phyloP scores from a whole-genome alignment of 2,113 vertebrate genomes.

The Heterotilapia buettikoferi region DNA sequence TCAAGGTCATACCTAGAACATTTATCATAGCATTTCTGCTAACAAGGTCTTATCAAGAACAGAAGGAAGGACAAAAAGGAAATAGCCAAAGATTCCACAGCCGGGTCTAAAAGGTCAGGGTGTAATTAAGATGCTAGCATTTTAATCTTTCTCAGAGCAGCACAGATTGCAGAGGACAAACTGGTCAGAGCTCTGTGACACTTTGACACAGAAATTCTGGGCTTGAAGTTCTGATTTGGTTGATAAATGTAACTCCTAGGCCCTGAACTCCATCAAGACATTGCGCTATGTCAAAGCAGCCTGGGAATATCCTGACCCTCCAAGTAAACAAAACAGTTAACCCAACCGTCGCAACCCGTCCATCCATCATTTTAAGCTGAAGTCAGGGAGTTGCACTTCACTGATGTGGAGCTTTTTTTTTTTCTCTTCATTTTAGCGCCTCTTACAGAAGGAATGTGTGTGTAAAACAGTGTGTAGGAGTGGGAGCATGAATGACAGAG shows the following conservation, averaged over 20 bases:
- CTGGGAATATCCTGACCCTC: constrained; percentile 60
- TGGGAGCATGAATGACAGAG: constrained; percentile 6
- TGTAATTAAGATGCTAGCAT: not conserved
- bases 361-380: constrained; percentile 47
- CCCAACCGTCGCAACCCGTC: constrained; percentile 2
- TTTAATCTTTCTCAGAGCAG: not conserved
- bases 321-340: constrained; percentile 42
- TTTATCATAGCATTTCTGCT: not conserved
- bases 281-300: constrained; percentile 32
- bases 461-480: not conserved
- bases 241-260: constrained; percentile 41
- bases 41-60: not conserved
- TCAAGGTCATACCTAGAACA: not conserved
- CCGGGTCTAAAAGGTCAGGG: not conserved
- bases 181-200: not conserved
- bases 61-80: not conserved
- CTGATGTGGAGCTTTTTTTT: not conserved
- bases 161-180: not conserved
- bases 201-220: constrained; percentile 18
- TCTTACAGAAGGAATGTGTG: not conserved
- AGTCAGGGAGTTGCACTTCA: constrained; percentile 15
- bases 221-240: not conserved
- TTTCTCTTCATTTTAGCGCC: not conserved
- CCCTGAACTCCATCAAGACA: constrained; percentile 13
- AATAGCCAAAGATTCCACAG: not conserved